Conservation (phyloP, 1,140 invertebrate species). For the Maconellicoccus hirsutus region DNA sequence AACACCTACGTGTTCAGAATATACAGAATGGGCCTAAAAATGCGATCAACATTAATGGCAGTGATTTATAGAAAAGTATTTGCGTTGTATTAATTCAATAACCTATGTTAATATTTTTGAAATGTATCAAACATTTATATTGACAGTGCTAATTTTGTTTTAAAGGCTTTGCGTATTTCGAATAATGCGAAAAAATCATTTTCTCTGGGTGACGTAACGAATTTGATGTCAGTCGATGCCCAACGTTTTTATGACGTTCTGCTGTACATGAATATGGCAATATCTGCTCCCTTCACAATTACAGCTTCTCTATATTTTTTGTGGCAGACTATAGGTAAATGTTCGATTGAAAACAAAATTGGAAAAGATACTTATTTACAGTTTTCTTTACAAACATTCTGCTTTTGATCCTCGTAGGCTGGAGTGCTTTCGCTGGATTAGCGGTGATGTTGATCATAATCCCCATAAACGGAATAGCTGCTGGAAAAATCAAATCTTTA, state of each 20-base stretch:
- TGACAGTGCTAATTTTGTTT: slow-evolving; percentile 4
- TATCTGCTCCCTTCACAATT: slow-evolving; percentile 92
- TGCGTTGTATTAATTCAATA: background rate
- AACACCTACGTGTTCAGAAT: slow-evolving; percentile 82
- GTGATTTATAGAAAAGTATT: slow-evolving; percentile 80
- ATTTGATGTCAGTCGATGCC: slow-evolving; percentile 82
- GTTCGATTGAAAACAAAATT: no score
- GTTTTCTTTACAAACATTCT: no score
- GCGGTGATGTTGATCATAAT: slow-evolving; percentile 85
- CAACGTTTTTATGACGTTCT: slow-evolving; percentile 75
- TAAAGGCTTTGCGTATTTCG: slow-evolving; percentile 54
- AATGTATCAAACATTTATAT: no score
- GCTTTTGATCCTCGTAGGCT: slow-evolving; percentile 38
- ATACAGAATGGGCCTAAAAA: slow-evolving; percentile 79
- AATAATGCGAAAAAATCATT: slow-evolving; percentile 65
- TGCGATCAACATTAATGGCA: slow-evolving; percentile 81
- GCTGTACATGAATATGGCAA: slow-evolving; percentile 87
- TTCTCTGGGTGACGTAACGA: slow-evolving; percentile 83
- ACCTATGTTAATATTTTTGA: no score
- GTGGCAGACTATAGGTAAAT: slow-evolving; percentile 57
- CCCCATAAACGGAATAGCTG: slow-evolving; percentile 78
- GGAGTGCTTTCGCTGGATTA: slow-evolving; percentile 77
- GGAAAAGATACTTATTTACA: no score
- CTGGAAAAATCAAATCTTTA: slow-evolving; percentile 64
- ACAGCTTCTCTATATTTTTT: slow-evolving; percentile 74